Conservation (phyloP, 2,113 vertebrate species). For the Accipiter virgatus region DNA sequence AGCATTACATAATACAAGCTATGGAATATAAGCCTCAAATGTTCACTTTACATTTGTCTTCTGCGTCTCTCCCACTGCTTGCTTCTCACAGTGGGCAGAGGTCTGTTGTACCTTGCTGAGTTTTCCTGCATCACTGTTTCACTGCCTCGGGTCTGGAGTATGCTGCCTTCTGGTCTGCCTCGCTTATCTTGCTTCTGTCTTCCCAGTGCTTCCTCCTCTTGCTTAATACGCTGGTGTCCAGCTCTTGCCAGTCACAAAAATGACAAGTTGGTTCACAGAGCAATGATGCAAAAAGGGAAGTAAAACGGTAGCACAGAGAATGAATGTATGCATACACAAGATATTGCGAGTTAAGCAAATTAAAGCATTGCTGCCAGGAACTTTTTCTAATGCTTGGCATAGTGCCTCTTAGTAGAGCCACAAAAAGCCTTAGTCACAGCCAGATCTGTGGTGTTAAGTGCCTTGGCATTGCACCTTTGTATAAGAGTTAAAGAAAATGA, state of each 20-base stretch:
- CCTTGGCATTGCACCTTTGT: neutral
- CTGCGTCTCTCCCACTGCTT: neutral
- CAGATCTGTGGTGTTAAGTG: neutral
- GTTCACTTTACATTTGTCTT: neutral
- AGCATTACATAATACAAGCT: neutral
- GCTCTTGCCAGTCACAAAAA: neutral
- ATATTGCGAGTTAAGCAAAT: neutral
- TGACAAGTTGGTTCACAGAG: neutral
- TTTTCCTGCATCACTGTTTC: neutral
- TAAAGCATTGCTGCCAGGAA: neutral
- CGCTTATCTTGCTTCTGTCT: neutral
- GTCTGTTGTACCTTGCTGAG: neutral
- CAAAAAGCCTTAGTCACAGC: neutral
- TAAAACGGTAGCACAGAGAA: neutral
- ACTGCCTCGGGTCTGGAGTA: rapidly evolving
- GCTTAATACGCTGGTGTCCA: rapidly evolving
- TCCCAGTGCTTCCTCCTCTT: neutral
- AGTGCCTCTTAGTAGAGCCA: neutral
- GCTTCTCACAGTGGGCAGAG: neutral
- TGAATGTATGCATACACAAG: neutral
- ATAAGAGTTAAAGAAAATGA: neutral
- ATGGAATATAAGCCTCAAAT: neutral
- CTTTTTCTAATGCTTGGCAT: neutral
- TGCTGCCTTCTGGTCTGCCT: neutral
- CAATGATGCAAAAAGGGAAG: neutral